Percentiles rank a stretch among this genome's conserved stretches.
Evolutionary conservation across 2,113 vertebrate species (phyloP).

Genomic region (Phocoena phocoena): DNA sequence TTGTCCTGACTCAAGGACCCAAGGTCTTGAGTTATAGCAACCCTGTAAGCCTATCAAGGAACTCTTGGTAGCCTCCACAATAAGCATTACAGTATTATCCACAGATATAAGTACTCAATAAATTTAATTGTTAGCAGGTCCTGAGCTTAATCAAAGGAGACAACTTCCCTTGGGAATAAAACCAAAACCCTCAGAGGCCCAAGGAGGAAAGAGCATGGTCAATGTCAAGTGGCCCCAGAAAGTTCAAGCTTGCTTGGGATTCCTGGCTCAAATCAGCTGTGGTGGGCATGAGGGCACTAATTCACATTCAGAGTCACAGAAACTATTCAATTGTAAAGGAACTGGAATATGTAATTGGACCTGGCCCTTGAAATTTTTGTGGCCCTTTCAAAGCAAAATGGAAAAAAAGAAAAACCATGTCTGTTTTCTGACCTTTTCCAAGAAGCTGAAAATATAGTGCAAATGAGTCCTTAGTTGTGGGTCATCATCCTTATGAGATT

Average conservation of each 20-base stretch:
- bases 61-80: not conserved
- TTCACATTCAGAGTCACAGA: slow-evolving; percentile 15
- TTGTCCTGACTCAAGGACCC: not conserved
- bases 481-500: not conserved
- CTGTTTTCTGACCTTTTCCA: slow-evolving; percentile 35
- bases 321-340: not conserved
- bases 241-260: not conserved
- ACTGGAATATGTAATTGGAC: not conserved
- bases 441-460: not conserved
- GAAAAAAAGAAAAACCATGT: not conserved
- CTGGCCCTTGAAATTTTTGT: slow-evolving; percentile 15
- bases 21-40: not conserved
- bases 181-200: not conserved
- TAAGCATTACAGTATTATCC: not conserved
- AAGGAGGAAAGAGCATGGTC: not conserved
- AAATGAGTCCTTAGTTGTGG: not conserved
- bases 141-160: not conserved
- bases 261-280: not conserved
- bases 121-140: slow-evolving; percentile 18
- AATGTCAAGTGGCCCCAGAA: not conserved
- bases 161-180: not conserved
- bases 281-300: not conserved
- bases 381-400: slow-evolving; percentile 43
- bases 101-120: not conserved
- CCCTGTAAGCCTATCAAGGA: not conserved